Conservation (phyloP, 2,113 vertebrate species). For the Scytalopus superciliaris region DNA sequence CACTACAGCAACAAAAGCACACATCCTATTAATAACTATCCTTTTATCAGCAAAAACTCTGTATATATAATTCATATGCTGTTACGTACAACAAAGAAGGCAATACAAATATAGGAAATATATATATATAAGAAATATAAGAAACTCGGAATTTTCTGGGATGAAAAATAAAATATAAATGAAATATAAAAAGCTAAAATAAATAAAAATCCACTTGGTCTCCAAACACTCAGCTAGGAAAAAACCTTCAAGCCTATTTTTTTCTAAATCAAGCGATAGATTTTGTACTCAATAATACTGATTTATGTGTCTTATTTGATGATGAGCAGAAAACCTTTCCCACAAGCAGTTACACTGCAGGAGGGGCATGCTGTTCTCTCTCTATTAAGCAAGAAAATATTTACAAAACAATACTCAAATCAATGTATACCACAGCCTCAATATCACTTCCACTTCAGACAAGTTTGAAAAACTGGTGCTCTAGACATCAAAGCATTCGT, state of each 20-base stretch:
- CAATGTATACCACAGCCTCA: slow-evolving; percentile 28
- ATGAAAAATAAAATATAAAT: neutral
- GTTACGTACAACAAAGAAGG: neutral
- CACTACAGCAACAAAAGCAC: neutral
- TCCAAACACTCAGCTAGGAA: neutral
- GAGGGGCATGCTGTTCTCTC: neutral
- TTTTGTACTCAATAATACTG: slow-evolving; percentile 3
- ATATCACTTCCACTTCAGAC: slow-evolving; percentile 28
- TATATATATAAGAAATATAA: no score
- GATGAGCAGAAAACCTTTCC: neutral
- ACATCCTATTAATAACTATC: neutral
- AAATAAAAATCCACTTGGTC: neutral
- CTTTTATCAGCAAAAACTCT: neutral
- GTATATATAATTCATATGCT: neutral
- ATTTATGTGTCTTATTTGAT: slow-evolving; percentile 39
- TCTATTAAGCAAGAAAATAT: slow-evolving; percentile 41
- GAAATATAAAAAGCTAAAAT: neutral
- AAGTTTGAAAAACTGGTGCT: slow-evolving; percentile 33
- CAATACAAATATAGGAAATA: neutral
- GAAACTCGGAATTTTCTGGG: neutral
- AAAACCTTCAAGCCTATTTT: neutral
- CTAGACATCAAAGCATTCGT: slow-evolving; percentile 4
- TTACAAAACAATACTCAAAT: slow-evolving; percentile 43
- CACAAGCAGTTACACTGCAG: neutral
- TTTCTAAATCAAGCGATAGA: neutral